Conservation (phyloP, 1,140 invertebrate genomes). For the Lordiphosa mommai region DNA sequence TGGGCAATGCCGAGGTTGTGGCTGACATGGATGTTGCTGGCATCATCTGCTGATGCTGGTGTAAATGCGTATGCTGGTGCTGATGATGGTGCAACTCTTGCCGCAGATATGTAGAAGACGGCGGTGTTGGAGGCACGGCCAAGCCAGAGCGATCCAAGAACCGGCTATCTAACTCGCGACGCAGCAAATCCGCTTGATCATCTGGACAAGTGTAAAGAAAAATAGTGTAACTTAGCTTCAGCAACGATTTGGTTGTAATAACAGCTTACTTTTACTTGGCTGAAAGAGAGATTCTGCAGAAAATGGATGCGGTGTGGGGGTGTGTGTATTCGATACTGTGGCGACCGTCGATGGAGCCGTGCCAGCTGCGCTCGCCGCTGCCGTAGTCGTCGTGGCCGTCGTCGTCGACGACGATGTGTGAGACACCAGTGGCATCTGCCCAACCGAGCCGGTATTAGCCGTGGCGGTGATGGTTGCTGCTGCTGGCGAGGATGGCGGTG, state of each 20-base stretch:
- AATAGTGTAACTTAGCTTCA: background rate
- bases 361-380: constrained; percentile 27
- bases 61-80: constrained; percentile 94
- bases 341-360: constrained; percentile 22
- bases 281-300: constrained; percentile 93
- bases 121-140: constrained; percentile 67
- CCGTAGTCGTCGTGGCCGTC: constrained; percentile 35
- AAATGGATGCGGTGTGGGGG: constrained; percentile 85
- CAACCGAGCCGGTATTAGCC: constrained; percentile 24
- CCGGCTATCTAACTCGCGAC: constrained; percentile 93
- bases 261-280: constrained; percentile 85
- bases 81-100: constrained; percentile 95
- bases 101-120: constrained; percentile 84
- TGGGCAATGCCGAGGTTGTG: constrained; percentile 83
- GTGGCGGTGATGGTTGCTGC: constrained; percentile 11
- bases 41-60: constrained; percentile 87
- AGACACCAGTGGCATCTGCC: constrained; percentile 24
- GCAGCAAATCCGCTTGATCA: constrained; percentile 91
- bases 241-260: background rate
- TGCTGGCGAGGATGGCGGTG: constrained; percentile 80
- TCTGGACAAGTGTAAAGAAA: constrained; percentile 58
- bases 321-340: constrained; percentile 79
- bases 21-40: constrained; percentile 88
- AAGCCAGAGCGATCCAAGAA: constrained; percentile 85
- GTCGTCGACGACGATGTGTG: constrained; percentile 37